These are phyloP conservation scores for Napeogenes inachia DNA, from an alignment of 2,888 invertebrate genomes.

Conservation along the genomic window DNA sequence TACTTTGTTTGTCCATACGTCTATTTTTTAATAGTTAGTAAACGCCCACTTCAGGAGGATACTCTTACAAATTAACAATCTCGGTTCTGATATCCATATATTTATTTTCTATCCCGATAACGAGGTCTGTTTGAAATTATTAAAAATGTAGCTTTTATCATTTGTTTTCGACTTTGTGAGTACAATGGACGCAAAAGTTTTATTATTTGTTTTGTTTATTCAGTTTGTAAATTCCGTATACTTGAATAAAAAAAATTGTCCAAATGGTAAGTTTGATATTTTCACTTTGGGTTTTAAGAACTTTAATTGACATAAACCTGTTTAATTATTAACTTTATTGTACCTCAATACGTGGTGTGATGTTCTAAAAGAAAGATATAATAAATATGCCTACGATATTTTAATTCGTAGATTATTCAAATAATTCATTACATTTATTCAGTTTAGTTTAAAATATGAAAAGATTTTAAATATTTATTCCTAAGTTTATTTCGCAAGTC, in stretches of 20 bases:
- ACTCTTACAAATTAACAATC: not conserved
- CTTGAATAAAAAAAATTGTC: constrained; percentile 52
- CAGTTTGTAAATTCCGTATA: constrained; percentile 35
- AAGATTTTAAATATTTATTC: too few species aligned
- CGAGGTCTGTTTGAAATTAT: constrained; percentile 3
- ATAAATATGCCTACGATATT: too few species aligned
- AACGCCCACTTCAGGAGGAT: not conserved
- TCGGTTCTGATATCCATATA: not conserved
- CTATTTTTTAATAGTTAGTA: too few species aligned
- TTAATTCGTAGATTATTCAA: not conserved
- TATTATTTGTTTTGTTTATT: constrained; percentile 28
- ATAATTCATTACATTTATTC: not conserved
- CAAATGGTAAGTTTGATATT: constrained; percentile 44
- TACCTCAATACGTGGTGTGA: too few species aligned
- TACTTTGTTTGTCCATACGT: too few species aligned
- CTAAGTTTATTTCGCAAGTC: not conserved
- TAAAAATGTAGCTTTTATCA: constrained; percentile 7
- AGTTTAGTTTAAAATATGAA: too few species aligned
- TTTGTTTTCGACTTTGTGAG: constrained; percentile 14
- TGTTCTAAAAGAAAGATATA: too few species aligned
- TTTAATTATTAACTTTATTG: not conserved
- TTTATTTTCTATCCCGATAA: not conserved
- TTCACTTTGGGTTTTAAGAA: not conserved
- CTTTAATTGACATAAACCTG: not conserved
- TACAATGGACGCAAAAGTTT: constrained; percentile 27